Percentiles rank a stretch among this genome's conserved stretches.
Evolutionary conservation across 37 sponge, comb jelly and placozoan genomes (phyloP).

Genomic region (Amphimedon queenslandica): DNA sequence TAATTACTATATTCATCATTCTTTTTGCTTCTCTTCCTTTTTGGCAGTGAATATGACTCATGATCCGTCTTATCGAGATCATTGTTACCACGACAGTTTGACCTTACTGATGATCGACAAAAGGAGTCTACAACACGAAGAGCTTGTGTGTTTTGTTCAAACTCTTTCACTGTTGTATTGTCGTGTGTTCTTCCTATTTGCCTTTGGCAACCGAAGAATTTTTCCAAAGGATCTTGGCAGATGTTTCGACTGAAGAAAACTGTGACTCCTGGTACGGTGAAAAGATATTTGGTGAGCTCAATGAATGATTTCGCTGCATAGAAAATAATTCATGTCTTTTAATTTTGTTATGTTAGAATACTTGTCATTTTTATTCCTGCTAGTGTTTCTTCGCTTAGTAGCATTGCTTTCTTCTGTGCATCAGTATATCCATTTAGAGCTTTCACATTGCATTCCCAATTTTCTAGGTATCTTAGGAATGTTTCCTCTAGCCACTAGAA

Average conservation of each 20-base stretch:
- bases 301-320: conserved; percentile 21
- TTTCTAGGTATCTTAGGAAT: conserved; percentile 9
- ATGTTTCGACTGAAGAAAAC: conserved; percentile 25
- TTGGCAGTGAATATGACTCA: not conserved
- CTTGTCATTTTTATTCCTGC: conserved; percentile 34
- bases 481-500: conserved; percentile 20
- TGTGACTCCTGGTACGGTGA: conserved; percentile 8
- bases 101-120: conserved; percentile 2
- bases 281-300: conserved; percentile 11
- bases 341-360: conserved; percentile 3
- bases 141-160: conserved; percentile 44
- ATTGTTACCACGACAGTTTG: conserved; percentile 45
- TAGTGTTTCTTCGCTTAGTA: conserved; percentile 21
- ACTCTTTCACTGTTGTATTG: conserved; percentile 45
- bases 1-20: too few relatives aligned
- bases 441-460: conserved; percentile 9
- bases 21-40: too few relatives aligned
- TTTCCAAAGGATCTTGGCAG: conserved; percentile 38
- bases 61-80: not conserved
- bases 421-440: not conserved
- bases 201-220: conserved; percentile 46
- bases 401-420: conserved; percentile 14
- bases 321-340: not conserved
- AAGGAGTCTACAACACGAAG: conserved; percentile 32
- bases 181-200: conserved; percentile 36